Evolutionary conservation across 2,888 invertebrate species (phyloP), one percentile per base, ranked within the genome.

Genomic region (Drosophila setosimentum): DNA sequence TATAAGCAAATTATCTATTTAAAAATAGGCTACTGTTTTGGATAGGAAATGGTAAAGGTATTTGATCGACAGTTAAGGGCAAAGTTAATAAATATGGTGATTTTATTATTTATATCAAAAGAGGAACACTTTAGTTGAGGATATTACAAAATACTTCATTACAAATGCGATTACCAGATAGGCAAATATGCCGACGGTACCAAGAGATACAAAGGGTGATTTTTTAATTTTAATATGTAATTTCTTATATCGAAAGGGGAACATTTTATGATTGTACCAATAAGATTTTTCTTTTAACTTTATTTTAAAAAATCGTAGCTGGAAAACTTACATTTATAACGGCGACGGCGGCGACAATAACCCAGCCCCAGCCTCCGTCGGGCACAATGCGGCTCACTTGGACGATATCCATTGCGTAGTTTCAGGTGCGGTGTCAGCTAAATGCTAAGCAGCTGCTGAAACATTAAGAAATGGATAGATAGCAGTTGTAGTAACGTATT

Each of bases 321-420:
- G 11, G 16, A 42, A 37, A 16, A 94, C 94, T 94, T 93, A 96
- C 96, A 93, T 96, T 96, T 70, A 95, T 94, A 16, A 95, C 75
- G 51, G 95, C 95, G 30, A 95, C 94, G 49, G 96, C 96, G 58
- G 95, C 89, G 7, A 96, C 94, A 2, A 96, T 94, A 92, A 96
- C 94, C 96, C 96, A 96, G 0, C 96, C 96, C 95, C 95, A 96
- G 0, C 96, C 96, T 42, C 96, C 96, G 91, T 96, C 95, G 0
- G 96, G 96, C 24, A 91, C 82, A 32, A 74, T 74, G 42, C 79
- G 78, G 24, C 42, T 66, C 16, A 42, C 30, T 42, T 73, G 89
- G 10, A 64, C 59, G 13, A 62, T 55, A 40, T 91, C 87, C 92
- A 92, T 91, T 65, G 53, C 60, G 62, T 51, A 33, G n/a, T 27